phyloP scores from a whole-genome alignment of 1,140 invertebrate species.

The Lordiphosa mommai region DNA sequence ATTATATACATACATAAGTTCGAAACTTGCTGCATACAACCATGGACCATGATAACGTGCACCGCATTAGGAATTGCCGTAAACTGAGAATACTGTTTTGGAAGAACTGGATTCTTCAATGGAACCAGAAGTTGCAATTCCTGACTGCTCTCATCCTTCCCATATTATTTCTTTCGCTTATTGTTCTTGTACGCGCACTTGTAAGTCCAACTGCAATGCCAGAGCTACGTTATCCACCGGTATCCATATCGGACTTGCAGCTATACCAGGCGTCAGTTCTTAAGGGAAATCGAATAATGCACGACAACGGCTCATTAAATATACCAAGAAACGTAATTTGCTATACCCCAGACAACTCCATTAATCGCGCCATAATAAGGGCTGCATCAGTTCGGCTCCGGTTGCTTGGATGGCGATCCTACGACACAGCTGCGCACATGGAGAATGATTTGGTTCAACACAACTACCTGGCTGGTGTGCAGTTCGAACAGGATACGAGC shows the following conservation, averaged over 20 bases:
- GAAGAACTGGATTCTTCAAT: constrained; percentile 39
- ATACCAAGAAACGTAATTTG: constrained; percentile 19
- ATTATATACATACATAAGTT: too few relatives aligned
- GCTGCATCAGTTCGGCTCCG: not conserved
- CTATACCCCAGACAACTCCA: constrained; percentile 18
- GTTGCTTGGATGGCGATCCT: constrained; percentile 15
- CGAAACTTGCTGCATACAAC: too few relatives aligned
- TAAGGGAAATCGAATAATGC: constrained; percentile 13
- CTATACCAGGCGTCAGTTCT: not conserved
- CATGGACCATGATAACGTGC: not conserved
- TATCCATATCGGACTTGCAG: not conserved
- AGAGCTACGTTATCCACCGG: not conserved
- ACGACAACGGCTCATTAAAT: constrained; percentile 26
- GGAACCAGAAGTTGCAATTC: constrained; percentile 27
- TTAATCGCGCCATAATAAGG: not conserved
- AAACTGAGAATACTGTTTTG: constrained; percentile 30
- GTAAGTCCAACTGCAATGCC: not conserved
- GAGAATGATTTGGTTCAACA: constrained; percentile 17
- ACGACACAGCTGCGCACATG: constrained; percentile 8
- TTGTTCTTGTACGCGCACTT: constrained; percentile 10
- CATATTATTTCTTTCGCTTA: constrained; percentile 5
- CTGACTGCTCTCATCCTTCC: not conserved
- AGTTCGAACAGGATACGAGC: not conserved
- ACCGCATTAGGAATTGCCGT: constrained; percentile 12
- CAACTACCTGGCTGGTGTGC: constrained; percentile 28